Base-by-base conservation (phyloP, 2,797 vertebrate species). In the Dryobates pubescens region DNA sequence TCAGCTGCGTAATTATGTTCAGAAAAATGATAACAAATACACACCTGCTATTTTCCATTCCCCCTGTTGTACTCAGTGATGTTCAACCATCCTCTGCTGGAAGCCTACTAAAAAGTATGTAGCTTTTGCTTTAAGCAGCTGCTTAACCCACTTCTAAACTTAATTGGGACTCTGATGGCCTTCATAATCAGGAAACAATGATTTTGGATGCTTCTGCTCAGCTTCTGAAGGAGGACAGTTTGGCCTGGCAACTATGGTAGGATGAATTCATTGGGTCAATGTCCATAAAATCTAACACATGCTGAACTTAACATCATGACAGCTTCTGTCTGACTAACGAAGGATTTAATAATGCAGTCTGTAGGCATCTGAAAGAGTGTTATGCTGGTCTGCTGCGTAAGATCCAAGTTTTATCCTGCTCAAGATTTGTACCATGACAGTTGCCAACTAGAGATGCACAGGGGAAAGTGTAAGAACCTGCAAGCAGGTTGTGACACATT, bases 41-140 rank as follows among this genome's bases (percentile, higher is more conserved):
- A 76, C 83, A 93, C 61, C 86, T 86, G 86, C 12, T 91, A 83
- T 71, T 30, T 17, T 56, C 54, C 54, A 17, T 85, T 87, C 81
- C 69, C 24, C 38, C 9, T 62, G 3, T n/a, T 54, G 45, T 58
- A 75, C 53, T 83, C 19, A n/a, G 34, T n/a, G 38, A 34, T 69
- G 43, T 22, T 89, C 49, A 83, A 78, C 51, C 49, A 51, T n/a
- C 26, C n/a, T 76, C 27, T 49, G 22, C 56, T 30, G 49, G 47
- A 74, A 41, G n/a, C 6, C 36, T 53, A 3, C n/a, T 27, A 36
- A 83, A 29, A 67, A 43, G 8, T 24, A 17, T 30, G 14, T 56
- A 6, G 16, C 32, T 62, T 67, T 64, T 15, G 3, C 24, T 13
- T 23, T 9, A 34, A 16, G 9, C 51, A 16, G 15, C 32, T 89